phyloP scores from a whole-genome alignment of 1,140 invertebrate genomes.

The Thrips palmi region DNA sequence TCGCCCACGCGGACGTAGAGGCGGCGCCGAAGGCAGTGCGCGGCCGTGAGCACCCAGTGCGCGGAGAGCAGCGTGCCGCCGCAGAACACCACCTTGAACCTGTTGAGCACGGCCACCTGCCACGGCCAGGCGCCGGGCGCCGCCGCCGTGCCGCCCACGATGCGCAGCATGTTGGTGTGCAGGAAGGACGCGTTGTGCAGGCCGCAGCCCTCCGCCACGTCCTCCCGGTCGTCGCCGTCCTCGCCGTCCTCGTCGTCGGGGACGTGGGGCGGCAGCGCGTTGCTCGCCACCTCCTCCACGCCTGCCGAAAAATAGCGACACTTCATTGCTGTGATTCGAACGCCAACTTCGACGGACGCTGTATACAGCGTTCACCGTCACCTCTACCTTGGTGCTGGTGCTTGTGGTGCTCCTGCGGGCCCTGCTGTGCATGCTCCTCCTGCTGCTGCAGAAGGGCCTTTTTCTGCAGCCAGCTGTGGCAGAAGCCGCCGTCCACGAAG shows the following conservation, averaged over 20 bases:
- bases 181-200: no score
- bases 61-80: slow-evolving; percentile 75
- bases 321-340: no score
- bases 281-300: no score
- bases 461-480: slow-evolving; percentile 50
- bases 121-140: slow-evolving; percentile 73
- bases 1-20: slow-evolving; percentile 72
- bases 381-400: neutral
- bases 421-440: slow-evolving; percentile 9
- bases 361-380: no score
- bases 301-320: no score
- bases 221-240: no score
- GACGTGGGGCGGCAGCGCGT: no score
- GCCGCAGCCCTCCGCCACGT: no score
- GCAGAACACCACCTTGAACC: slow-evolving; percentile 49
- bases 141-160: slow-evolving; percentile 68
- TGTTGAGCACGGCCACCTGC: slow-evolving; percentile 79
- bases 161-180: slow-evolving; percentile 48
- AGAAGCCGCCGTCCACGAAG: slow-evolving; percentile 58
- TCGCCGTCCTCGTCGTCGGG: no score
- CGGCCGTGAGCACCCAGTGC: slow-evolving; percentile 77
- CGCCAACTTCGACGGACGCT: no score
- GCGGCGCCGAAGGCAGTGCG: slow-evolving; percentile 62
- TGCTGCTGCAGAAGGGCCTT: slow-evolving; percentile 13
- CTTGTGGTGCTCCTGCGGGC: slow-evolving; percentile 3